phyloP scores from a whole-genome alignment of 2,797 vertebrate genomes.

The Anguilla marmorata region DNA sequence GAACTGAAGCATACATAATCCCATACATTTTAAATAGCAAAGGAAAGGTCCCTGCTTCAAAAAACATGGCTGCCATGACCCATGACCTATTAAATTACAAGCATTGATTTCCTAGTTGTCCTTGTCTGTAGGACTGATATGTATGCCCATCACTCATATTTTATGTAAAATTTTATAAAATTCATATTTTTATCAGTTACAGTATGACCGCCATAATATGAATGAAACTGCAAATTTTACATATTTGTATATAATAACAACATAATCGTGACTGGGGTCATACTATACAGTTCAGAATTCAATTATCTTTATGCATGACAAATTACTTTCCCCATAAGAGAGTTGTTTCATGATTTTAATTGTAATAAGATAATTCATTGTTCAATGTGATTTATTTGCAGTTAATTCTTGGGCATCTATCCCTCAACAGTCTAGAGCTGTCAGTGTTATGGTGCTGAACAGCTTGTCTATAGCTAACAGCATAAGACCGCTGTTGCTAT shows the following conservation, averaged over 20 bases:
- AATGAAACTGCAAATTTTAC: neutral
- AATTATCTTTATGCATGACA: neutral
- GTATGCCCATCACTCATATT: neutral
- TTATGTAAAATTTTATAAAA: neutral
- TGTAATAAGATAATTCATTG: neutral
- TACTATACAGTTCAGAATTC: neutral
- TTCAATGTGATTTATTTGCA: neutral
- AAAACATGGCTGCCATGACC: neutral
- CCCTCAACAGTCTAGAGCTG: neutral
- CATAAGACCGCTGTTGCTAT: neutral
- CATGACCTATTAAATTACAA: neutral
- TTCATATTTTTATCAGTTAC: neutral
- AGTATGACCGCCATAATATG: neutral
- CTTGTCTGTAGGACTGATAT: neutral
- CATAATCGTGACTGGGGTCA: neutral
- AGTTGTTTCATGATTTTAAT: neutral
- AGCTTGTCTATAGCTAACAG: too few relatives aligned
- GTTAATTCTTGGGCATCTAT: neutral
- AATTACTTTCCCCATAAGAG: neutral
- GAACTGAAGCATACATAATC: neutral
- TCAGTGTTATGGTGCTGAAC: too few relatives aligned
- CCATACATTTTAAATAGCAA: neutral
- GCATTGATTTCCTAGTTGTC: neutral
- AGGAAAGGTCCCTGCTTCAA: neutral
- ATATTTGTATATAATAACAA: neutral